Conservation (phyloP, 2,888 invertebrate genomes). For the Dorcus hopei region DNA sequence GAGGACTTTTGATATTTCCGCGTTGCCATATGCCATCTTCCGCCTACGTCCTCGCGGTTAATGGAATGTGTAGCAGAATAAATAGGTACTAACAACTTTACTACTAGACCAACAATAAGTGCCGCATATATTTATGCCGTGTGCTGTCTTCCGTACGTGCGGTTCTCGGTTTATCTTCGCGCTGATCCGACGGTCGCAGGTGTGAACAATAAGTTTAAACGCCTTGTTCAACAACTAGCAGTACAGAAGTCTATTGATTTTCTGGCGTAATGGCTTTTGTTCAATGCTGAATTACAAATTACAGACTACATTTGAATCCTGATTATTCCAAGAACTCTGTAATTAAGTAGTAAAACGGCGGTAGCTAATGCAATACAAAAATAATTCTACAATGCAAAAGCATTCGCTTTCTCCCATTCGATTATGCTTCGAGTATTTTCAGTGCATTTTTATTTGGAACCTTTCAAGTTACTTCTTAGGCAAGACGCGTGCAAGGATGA, state of each 20-base stretch:
- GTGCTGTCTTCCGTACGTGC: background rate
- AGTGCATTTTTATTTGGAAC: no score
- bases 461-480: no score
- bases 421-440: no score
- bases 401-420: no score
- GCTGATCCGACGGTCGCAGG: conserved; percentile 4
- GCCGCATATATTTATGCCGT: conserved; percentile 3
- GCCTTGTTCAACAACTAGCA: conserved; percentile 3
- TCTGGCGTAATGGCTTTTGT: background rate
- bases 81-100: conserved; percentile 10
- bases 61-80: conserved; percentile 22
- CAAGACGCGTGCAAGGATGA: no score
- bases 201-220: conserved; percentile 10
- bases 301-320: no score
- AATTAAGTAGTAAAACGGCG: no score
- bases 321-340: no score
- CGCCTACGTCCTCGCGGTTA: conserved; percentile 21
- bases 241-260: conserved; percentile 2
- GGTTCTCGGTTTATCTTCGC: conserved; percentile 1
- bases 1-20: conserved; percentile 24
- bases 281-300: no score
- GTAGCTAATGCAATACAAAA: no score
- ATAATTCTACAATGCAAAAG: no score
- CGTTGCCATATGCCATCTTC: conserved; percentile 25
- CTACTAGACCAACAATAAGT: conserved; percentile 5